Evolutionary conservation across 2,888 invertebrate genomes (phyloP), one percentile per base, ranked within the genome.

Genomic region (Acanthosepion lycidas): DNA sequence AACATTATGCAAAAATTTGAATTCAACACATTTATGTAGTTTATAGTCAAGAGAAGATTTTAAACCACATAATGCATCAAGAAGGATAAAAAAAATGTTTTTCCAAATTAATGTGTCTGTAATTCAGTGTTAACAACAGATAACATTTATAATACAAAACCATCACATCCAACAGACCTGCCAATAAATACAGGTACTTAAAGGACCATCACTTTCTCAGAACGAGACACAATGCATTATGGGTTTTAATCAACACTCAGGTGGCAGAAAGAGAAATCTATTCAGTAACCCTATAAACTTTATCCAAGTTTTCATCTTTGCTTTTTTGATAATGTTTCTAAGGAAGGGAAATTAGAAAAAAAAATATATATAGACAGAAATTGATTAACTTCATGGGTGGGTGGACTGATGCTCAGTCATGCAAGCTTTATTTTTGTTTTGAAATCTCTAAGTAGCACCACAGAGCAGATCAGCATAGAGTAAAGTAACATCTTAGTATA

Each of bases 331-430:
- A 33, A 78, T 78, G n/a, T 78, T 59, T n/a, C 12, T 12, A 78
- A 33, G 78, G 78, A n/a, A n/a, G n/a, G n/a, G 2, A 33, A 5
- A 5, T 78, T 15, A 78, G 15, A 78, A 33, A 23, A 12, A 15
- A 12, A 23, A 9, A 2, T 12, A 78, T 33, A n/a, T 33, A 78
- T 33, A 78, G 33, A 8, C n/a, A 78, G n/a, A n/a, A 78, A 78
- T 78, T 78, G 78, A 78, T 78, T 78, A n/a, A 78, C 78, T 78
- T 78, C 78, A 78, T 33, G 78, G 78, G 78, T 78, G n/a, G 78
- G 15, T n/a, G 78, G 15, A 78, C 78, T 78, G 33, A 78, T n/a
- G 78, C n/a, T 78, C 78, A 78, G 78, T 12, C 78, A 78, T 78
- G 78, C 78, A 78, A 78, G n/a, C 33, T 78, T 78, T 78, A 33